phyloP scores from a whole-genome alignment of 92 coral and sea anemone genomes.

The Chrysogorgia sp. region DNA sequence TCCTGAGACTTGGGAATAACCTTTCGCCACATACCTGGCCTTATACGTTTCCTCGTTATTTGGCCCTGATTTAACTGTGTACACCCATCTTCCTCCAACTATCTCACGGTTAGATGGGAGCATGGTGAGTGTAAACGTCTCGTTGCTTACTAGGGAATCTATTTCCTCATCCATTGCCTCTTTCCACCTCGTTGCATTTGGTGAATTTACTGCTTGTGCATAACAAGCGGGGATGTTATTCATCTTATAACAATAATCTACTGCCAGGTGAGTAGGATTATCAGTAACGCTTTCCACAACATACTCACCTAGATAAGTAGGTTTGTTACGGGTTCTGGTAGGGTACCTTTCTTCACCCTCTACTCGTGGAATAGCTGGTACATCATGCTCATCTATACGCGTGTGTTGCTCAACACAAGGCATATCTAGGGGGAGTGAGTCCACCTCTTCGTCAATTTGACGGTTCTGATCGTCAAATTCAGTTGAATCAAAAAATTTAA shows the following conservation, averaged over 20 bases:
- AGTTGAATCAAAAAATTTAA: slow-evolving; percentile 18
- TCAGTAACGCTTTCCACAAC: slow-evolving; percentile 48
- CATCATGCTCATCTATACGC: background rate
- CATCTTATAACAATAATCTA: slow-evolving; percentile 50
- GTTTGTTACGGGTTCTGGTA: slow-evolving; percentile 41
- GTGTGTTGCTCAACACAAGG: background rate
- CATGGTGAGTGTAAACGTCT: slow-evolving; percentile 51
- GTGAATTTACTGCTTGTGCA: slow-evolving; percentile 55
- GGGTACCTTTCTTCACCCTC: slow-evolving; percentile 36
- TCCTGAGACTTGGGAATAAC: too few species aligned
- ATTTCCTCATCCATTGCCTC: slow-evolving; percentile 63
- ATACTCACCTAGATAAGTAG: slow-evolving; percentile 48
- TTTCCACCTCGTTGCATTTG: slow-evolving; percentile 58
- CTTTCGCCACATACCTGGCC: slow-evolving; percentile 59
- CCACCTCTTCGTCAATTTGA: background rate
- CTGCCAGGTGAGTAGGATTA: too few species aligned
- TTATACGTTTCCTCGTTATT: too few species aligned
- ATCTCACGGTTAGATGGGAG: slow-evolving; percentile 61
- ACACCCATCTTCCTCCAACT: slow-evolving; percentile 65
- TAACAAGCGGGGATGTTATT: slow-evolving; percentile 52
- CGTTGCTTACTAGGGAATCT: slow-evolving; percentile 47
- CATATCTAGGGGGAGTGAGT: background rate
- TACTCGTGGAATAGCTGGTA: background rate
- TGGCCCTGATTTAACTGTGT: slow-evolving; percentile 47
- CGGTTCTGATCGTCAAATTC: background rate